Conservation (phyloP, 2,888 invertebrate genomes). For the Hydroisotoma schaefferi region DNA sequence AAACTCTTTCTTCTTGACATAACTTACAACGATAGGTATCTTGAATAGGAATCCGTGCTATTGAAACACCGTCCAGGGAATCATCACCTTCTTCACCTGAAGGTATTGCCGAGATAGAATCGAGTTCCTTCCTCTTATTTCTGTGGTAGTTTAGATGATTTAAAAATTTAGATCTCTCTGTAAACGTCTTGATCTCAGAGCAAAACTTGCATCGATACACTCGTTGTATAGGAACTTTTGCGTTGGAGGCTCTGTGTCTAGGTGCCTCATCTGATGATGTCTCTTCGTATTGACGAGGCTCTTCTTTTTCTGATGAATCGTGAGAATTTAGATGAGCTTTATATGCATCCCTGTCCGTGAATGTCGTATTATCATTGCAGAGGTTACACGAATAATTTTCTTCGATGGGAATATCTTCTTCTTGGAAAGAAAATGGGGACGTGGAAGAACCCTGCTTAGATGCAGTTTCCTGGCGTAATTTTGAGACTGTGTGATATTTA, state of each 20-base stretch:
- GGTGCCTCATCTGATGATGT: not conserved
- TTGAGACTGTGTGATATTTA: no score
- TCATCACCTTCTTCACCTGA: no score
- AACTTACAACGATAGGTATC: not conserved
- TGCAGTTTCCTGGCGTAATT: not conserved
- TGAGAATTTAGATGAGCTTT: not conserved
- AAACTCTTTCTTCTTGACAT: slow-evolving; percentile 2
- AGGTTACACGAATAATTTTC: not conserved
- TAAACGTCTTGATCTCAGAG: not conserved
- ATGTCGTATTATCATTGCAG: not conserved
- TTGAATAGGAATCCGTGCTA: not conserved
- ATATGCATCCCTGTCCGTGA: slow-evolving; percentile 1
- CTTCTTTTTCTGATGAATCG: not conserved
- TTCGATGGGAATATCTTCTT: slow-evolving; percentile 1
- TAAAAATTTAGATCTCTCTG: not conserved
- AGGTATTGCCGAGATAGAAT: not conserved
- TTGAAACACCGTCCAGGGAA: not conserved
- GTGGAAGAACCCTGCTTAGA: not conserved
- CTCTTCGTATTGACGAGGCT: not conserved
- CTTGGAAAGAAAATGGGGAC: not conserved
- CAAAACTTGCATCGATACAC: slow-evolving; percentile 2
- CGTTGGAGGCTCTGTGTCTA: not conserved
- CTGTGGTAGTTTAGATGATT: slow-evolving; percentile 6
- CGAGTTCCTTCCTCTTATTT: not conserved
- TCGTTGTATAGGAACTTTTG: not conserved